Percentiles rank a stretch among this genome's conserved stretches.
Evolutionary conservation across 2,797 vertebrate species (phyloP).

Genomic region (Lemur catta): DNA sequence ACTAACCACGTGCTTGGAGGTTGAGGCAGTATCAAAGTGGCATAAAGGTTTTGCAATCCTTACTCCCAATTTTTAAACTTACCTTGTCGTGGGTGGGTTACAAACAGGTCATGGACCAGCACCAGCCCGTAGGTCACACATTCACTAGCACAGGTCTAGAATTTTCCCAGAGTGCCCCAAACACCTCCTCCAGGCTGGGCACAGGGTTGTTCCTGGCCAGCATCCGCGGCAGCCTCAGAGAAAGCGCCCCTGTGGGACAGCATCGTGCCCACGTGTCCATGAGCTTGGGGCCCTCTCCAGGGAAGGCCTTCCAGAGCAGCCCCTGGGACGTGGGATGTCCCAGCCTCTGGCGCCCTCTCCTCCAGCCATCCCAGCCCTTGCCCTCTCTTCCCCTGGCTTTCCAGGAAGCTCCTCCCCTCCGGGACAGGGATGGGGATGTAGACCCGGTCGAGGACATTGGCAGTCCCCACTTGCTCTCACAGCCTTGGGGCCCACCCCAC

Average conservation of each 20-base stretch:
- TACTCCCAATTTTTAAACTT: not conserved
- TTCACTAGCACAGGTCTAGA: not conserved
- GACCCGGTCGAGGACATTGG: not conserved
- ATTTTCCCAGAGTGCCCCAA: not conserved
- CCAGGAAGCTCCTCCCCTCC: not conserved
- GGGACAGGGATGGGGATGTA: not conserved
- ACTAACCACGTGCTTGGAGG: not conserved
- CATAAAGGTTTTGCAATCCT: not conserved
- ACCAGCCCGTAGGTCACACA: not conserved
- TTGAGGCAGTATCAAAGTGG: not conserved
- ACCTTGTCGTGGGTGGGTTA: not conserved
- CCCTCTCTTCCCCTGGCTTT: not conserved
- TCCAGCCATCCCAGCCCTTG: not conserved
- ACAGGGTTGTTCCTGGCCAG: not conserved
- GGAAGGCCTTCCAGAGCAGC: not conserved
- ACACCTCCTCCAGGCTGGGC: not conserved
- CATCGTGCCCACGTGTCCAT: not conserved
- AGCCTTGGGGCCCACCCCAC: not conserved
- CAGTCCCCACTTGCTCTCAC: not conserved
- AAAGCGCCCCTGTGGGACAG: not conserved
- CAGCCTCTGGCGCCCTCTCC: not conserved
- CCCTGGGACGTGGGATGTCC: not conserved
- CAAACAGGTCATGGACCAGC: not conserved
- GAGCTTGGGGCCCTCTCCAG: not conserved
- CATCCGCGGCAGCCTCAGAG: not conserved